These are phyloP conservation scores for Myrmecophaga tridactyla DNA, from an alignment of 2,113 vertebrate genomes.

Conservation along the genomic window DNA sequence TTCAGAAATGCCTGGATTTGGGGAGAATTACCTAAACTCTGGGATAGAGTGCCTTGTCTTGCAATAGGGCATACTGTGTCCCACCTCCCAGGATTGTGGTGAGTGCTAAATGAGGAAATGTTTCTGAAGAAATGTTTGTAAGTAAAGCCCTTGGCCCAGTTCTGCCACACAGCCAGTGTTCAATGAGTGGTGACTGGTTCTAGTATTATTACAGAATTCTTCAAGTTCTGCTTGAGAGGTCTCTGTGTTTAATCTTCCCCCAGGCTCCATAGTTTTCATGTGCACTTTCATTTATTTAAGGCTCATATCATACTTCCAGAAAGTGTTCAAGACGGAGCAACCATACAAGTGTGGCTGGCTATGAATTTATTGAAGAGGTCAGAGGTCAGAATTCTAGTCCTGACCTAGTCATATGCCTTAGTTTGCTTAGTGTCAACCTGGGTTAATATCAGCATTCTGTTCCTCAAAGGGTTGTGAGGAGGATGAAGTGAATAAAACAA, in stretches of 20 bases:
- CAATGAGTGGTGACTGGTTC: not conserved
- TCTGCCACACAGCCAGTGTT: not conserved
- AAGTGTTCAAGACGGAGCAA: not conserved
- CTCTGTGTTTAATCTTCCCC: not conserved
- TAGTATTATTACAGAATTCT: not conserved
- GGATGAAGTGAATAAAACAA: not conserved
- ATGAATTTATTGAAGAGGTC: not conserved
- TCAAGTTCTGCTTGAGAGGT: not conserved
- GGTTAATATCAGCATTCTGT: not conserved
- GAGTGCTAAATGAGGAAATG: not conserved
- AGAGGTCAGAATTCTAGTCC: not conserved
- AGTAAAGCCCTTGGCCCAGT: not conserved
- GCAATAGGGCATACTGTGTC: not conserved
- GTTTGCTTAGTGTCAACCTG: conserved; percentile 14
- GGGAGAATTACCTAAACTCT: not conserved
- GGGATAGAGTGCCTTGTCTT: not conserved
- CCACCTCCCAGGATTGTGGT: not conserved
- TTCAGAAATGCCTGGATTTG: not conserved
- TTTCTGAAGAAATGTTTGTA: not conserved
- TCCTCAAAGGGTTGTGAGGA: conserved; percentile 18
- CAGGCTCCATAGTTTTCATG: not conserved
- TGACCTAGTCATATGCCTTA: not conserved
- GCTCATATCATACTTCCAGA: not conserved
- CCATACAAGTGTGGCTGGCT: not conserved
- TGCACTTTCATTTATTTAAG: not conserved